These are phyloP conservation scores for Ammodytes marinus DNA, from an alignment of 2,113 vertebrate genomes.

Conservation along the genomic window DNA sequence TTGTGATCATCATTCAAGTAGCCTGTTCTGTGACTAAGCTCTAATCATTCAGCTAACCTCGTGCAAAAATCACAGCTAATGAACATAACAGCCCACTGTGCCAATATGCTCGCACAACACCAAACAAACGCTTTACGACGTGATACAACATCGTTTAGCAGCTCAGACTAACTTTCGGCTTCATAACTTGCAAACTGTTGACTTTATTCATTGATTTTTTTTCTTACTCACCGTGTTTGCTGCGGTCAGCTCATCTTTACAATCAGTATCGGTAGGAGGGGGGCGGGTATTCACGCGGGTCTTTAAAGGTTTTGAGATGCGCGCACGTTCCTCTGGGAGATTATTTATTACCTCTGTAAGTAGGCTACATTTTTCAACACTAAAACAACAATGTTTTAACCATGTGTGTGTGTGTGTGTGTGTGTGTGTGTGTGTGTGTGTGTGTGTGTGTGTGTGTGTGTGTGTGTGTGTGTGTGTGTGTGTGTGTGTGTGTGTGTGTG, in stretches of 20 bases:
- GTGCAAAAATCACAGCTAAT: too few species aligned
- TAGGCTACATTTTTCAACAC: too few species aligned
- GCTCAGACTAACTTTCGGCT: background rate
- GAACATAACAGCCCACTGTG: too few species aligned
- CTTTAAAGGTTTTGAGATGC: constrained; percentile 23
- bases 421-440: background rate
- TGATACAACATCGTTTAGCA: too few species aligned
- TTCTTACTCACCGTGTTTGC: constrained; percentile 20
- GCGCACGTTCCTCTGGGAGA: too few species aligned
- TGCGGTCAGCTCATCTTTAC: background rate
- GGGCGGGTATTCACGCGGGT: background rate
- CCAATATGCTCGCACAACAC: too few species aligned
- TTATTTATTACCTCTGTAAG: background rate
- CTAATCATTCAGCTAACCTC: too few species aligned
- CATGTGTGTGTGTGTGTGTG: background rate
- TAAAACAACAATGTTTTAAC: background rate
- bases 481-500: background rate
- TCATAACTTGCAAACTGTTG: background rate
- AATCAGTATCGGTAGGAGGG: background rate
- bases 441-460: background rate
- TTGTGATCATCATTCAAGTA: too few species aligned
- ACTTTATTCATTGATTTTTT: background rate
- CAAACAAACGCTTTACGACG: too few species aligned
- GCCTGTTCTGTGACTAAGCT: too few species aligned
- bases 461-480: background rate